A percentile compares a stretch with the other conserved stretches of the same genome.
Conservation (phyloP, 2,797 vertebrate genomes). For the Ptychobarbus kaznakovi region DNA sequence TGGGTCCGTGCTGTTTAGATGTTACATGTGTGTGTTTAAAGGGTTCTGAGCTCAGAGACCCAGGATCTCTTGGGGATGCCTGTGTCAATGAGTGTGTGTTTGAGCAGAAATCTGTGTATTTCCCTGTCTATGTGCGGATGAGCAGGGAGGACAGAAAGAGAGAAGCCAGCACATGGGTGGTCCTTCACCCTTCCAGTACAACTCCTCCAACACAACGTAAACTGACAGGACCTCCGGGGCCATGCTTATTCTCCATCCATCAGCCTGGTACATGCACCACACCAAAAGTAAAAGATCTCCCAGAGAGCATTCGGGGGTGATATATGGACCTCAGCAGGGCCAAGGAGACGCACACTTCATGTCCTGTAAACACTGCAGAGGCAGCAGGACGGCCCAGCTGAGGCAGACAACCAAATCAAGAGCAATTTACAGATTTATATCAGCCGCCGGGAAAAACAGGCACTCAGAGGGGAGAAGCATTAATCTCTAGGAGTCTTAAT, state of each 20-base stretch:
- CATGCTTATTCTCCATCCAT: constrained; percentile 27
- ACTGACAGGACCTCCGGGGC: constrained; percentile 31
- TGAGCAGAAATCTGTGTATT: constrained; percentile 33
- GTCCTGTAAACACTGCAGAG: constrained; percentile 38
- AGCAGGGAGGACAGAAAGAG: constrained; percentile 34
- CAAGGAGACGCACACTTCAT: constrained; percentile 34
- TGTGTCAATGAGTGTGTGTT: constrained; percentile 29
- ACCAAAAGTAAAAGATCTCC: constrained; percentile 8
- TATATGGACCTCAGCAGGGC: constrained; percentile 11
- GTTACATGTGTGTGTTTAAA: constrained; percentile 14
- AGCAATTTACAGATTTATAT: constrained; percentile 46
- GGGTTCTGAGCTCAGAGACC: background rate
- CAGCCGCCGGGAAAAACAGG: constrained; percentile 1
- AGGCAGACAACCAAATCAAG: constrained; percentile 36
- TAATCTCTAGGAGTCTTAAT: constrained; percentile 22
- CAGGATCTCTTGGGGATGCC: background rate
- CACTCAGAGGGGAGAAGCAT: constrained; percentile 18
- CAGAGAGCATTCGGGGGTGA: background rate
- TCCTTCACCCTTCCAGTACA: constrained; percentile 33
- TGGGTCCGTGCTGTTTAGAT: background rate
- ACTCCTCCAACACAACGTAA: constrained; percentile 33
- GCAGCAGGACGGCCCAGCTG: background rate
- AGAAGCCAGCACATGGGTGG: constrained; percentile 42
- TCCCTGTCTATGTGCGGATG: constrained; percentile 20
- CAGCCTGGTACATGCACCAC: constrained; percentile 35